phyloP scores from a whole-genome alignment of 2,113 vertebrate species.

The Sinocyclocheilus rhinocerous region DNA sequence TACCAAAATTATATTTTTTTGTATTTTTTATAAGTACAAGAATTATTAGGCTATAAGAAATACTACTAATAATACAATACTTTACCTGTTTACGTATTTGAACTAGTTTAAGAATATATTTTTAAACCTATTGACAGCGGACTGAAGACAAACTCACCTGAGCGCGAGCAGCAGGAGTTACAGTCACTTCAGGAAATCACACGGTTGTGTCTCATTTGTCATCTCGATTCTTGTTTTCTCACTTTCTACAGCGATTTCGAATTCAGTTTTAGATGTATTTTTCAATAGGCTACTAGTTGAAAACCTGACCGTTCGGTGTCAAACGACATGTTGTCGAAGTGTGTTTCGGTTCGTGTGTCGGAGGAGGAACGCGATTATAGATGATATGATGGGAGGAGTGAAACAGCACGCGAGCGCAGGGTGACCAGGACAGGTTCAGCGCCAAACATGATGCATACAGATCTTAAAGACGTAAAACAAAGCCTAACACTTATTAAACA shows the following conservation, averaged over 20 bases:
- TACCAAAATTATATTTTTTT: too few relatives aligned
- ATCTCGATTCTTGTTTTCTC: neutral
- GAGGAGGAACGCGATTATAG: neutral
- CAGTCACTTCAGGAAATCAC: slow-evolving; percentile 2
- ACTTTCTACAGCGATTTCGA: neutral
- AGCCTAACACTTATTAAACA: too few relatives aligned
- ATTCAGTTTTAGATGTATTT: neutral
- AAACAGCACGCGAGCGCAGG: neutral
- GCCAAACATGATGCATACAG: too few relatives aligned
- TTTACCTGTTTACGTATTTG: too few relatives aligned
- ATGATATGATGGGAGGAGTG: neutral
- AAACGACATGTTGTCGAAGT: neutral
- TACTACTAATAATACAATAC: too few relatives aligned
- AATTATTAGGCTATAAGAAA: too few relatives aligned
- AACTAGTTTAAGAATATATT: too few relatives aligned
- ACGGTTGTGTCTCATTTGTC: neutral
- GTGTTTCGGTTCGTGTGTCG: neutral
- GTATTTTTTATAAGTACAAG: too few relatives aligned
- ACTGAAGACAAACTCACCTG: neutral
- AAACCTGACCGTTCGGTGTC: neutral
- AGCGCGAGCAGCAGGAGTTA: neutral
- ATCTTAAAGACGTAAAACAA: too few relatives aligned
- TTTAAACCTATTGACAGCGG: neutral
- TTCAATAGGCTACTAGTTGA: neutral
- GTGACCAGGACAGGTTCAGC: too few relatives aligned